Percentiles rank a stretch among this genome's conserved stretches.
These are phyloP conservation scores for Astreopora myriophthalma DNA, from an alignment of 64 coral and sea anemone genomes.

Conservation along the genomic window DNA sequence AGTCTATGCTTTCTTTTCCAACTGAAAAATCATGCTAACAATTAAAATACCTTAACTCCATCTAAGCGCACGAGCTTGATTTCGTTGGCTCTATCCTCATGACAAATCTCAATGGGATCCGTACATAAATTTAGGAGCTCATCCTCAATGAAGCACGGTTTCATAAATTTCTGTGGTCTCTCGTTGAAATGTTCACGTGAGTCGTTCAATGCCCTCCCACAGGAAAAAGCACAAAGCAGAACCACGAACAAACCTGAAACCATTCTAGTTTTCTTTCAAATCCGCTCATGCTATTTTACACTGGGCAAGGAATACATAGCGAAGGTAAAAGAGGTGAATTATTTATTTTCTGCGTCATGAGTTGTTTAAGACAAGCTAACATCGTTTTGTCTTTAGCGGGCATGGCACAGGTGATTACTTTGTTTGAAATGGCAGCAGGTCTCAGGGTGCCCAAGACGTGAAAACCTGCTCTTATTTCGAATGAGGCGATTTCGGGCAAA, in stretches of 20 bases:
- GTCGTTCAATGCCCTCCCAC: neutral
- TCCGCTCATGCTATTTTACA: neutral
- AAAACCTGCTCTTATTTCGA: neutral
- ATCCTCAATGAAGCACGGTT: constrained; percentile 54
- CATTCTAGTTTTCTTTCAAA: neutral
- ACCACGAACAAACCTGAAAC: neutral
- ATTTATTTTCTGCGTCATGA: constrained; percentile 14
- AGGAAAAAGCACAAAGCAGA: neutral
- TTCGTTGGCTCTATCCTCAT: constrained; percentile 34
- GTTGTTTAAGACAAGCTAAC: neutral
- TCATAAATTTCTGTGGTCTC: neutral
- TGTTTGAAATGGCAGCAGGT: neutral
- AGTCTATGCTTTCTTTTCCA: too few species aligned
- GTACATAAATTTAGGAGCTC: constrained; percentile 56
- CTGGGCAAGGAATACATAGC: neutral
- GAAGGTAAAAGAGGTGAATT: neutral
- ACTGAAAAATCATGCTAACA: neutral
- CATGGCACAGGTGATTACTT: neutral
- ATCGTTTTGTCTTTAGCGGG: neutral
- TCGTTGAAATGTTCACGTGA: neutral
- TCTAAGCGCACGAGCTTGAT: constrained; percentile 29
- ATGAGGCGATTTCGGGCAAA: too few species aligned
- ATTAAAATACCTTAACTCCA: constrained; percentile 36
- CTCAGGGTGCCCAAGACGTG: neutral
- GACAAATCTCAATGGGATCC: constrained; percentile 45